Evolutionary conservation across 64 coral and sea anemone species (phyloP), one percentile per base, ranked within the genome.

Genomic region (Anthopleura sola): DNA sequence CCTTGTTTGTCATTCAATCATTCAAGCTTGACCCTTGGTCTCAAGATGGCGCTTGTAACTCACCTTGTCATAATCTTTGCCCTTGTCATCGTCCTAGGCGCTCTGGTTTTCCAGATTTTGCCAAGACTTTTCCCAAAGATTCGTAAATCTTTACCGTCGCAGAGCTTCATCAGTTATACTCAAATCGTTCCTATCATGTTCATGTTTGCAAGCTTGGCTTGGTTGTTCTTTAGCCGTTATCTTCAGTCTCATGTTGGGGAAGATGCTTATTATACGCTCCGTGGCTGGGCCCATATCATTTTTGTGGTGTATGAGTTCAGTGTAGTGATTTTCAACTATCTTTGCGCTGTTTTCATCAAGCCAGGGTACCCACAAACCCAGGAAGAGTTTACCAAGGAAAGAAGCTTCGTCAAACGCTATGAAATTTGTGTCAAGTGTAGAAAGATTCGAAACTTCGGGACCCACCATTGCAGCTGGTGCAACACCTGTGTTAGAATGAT

Each of bases 391-490:
- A 75, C 77, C 5, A 82, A 82, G 33, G 82, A 93, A 17, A 86
- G 94, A 68, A 89, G 81, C 40, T 92, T 92, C 75, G 90, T 97
- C 50, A 97, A 93, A 60, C 85, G 53, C 23, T 97, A 90, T 53
- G 90, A 97, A 83, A 87, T 90, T 66, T 99, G 97, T n/a, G 20
- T 83, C 20, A 92, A 91, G 78, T 99, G 97, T 54, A 79, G 85
- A 29, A 86, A 90, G 47, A 87, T 99, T 33, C 87, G 93, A 76
- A 91, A 58, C 71, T 89, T 86, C 85, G 97, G 93, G 24, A 95
- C 97, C 12, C 97, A 99, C 64, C 97, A 99, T 55, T 99, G 97
- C 46, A 87, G 86, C 68, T 95, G 93, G 89, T 99, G 97, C 40
- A 44, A 92, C 18, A 92, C 74, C 14, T 99, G 97, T 81, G 93